Base-by-base conservation (phyloP, 1,140 invertebrate genomes). In the Drosophila ficusphila region DNA sequence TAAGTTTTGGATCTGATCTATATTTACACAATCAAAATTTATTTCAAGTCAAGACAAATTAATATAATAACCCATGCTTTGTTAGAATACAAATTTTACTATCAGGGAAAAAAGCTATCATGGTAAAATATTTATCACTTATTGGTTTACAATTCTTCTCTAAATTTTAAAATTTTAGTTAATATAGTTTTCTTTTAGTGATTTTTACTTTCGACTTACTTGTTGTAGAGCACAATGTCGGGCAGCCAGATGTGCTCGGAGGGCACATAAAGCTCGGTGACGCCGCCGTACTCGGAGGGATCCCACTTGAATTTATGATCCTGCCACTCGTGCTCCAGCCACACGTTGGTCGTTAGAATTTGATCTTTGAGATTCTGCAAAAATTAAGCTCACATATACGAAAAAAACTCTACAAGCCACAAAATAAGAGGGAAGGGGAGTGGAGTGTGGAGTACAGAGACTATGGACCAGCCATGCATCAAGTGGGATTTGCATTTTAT, bases 291-390 rank as follows among this genome's bases (percentile, higher is more conserved):
- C 89, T 99, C 97, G 36, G 94, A 92, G 1, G 98, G 98, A 92
- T 99, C 96, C 98, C 98, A 99, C 90, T 95, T 95, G 90, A 99
- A 97, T 93, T 99, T 99, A 93, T 99, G 97, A 93, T 99, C 98
- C 76, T 96, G 95, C 98, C 98, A 99, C 94, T 97, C 96, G 92
- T 98, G 97, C 92, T 98, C 97, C 25, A 98, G 92, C 98, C 97
- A 98, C 18, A 99, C 97, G 93, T 98, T 98, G 0, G 97, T 98
- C 9, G 97, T 98, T 76, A 99, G 93, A 89, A 99, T 98, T 93
- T 99, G 98, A 93, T 98, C 97, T 92, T 98, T 98, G 52, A 99
- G 93, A 93, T 98, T 98, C 97, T 98, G 69, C 16, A 49, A 61
- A 61, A 71, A 51, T 51, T 18, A 61, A 71, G 31, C 31, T 27